phyloP scores from a whole-genome alignment of 2,797 vertebrate species.

The Malurus leucopterus region DNA sequence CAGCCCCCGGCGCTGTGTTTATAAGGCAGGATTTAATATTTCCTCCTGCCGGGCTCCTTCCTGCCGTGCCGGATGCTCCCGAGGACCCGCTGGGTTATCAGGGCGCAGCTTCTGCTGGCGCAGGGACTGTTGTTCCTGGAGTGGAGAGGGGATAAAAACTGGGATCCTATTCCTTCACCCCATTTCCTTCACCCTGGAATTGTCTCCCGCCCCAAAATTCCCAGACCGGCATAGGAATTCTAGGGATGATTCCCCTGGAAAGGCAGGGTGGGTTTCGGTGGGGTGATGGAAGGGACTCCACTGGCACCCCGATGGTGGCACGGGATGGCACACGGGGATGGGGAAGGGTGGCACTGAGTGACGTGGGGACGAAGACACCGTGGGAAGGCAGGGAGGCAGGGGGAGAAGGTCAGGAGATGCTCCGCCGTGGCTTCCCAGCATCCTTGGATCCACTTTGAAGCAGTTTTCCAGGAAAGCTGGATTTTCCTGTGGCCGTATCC shows the following conservation, averaged over 20 bases:
- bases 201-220: too few relatives aligned
- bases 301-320: background rate
- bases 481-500: background rate
- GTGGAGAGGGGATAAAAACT: background rate
- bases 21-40: slow-evolving; percentile 60
- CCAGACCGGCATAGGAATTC: too few relatives aligned
- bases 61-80: slow-evolving; percentile 65
- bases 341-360: background rate
- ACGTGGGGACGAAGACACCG: background rate
- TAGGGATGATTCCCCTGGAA: too few relatives aligned
- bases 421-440: background rate
- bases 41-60: slow-evolving; percentile 69
- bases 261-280: too few relatives aligned
- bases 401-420: too few relatives aligned
- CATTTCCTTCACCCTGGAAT: too few relatives aligned
- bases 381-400: background rate
- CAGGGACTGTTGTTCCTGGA: background rate
- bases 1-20: slow-evolving; percentile 33
- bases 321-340: background rate
- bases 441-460: fast-evolving
- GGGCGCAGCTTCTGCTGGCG: slow-evolving; percentile 33
- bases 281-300: background rate
- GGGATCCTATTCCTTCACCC: background rate
- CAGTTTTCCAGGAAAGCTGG: background rate
- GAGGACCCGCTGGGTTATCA: slow-evolving; percentile 37